Evolutionary conservation across 2,888 invertebrate species (phyloP), one percentile per base, ranked within the genome.

Genomic region (Rhopalosiphum nymphaeae): DNA sequence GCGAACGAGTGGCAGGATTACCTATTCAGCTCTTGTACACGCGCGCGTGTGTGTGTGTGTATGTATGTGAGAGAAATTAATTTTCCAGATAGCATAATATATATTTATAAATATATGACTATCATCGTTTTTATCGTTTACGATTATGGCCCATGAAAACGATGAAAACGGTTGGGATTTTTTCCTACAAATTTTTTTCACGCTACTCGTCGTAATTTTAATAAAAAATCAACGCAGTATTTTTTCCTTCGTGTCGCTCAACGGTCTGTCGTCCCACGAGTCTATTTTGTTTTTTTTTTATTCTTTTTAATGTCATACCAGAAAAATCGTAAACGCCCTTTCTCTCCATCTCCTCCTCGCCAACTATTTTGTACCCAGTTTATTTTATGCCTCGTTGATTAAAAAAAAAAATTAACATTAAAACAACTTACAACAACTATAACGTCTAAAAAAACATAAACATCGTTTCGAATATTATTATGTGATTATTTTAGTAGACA

Each of bases 61-160:
- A n/a, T n/a, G 13, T n/a, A 46, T 13, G 42, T 29, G 26, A 42
- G 53, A 16, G n/a, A 84, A 91, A 91, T 91, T 91, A 84, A 53
- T 91, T 91, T 91, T 53, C 53, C 53, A 42, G 53, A 44, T 25
- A n/a, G 11, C 29, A 61, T 25, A 36, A 61, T 25, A 36, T 25
- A 67, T 46, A 46, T 57, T 3, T 57, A 67, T 61, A 7, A 25
- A n/a, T 78, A 56, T 56, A 57, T 57, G 42, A 85, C 44, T 10
- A 57, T 46, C 42, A 86, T 86, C n/a, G 86, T 67, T 88, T 92
- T 92, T 92, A 86, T 92, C 92, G 92, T 86, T 88, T 88, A 92
- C 92, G 61, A 61, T 92, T 67, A 67, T 49, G 61, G 36, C 87
- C 46, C 87, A 61, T 53, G 16, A 21, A 53, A 49, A 49, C 49